phyloP scores from a whole-genome alignment of 2,797 vertebrate species.

The Perodicticus potto region DNA sequence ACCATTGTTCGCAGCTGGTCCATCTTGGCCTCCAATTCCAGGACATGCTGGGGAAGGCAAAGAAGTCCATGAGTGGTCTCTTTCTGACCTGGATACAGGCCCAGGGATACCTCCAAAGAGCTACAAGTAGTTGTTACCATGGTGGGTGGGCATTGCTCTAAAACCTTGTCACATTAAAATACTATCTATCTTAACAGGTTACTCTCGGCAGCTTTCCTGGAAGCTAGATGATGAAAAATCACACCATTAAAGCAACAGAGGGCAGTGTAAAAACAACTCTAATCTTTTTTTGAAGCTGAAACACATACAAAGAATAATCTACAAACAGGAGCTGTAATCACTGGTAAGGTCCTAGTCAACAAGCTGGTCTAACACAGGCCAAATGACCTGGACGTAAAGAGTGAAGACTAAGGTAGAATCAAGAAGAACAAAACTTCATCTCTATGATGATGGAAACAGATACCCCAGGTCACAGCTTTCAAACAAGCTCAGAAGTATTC shows the following conservation, averaged over 20 bases:
- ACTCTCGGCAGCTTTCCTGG: background rate
- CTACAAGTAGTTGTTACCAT: background rate
- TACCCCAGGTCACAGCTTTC: conserved; percentile 29
- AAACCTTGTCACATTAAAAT: background rate
- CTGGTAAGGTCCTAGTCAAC: background rate
- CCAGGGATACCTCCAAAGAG: background rate
- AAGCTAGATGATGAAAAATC: background rate
- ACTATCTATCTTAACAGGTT: conserved; percentile 21
- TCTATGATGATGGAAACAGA: background rate
- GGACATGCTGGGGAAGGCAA: conserved; percentile 88
- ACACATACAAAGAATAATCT: background rate
- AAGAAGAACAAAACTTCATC: conserved; percentile 44
- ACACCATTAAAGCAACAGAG: background rate
- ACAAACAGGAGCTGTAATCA: background rate
- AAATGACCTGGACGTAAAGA: conserved; percentile 14
- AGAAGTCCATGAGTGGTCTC: conserved; percentile 46
- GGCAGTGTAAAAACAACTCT: background rate
- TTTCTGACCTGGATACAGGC: background rate
- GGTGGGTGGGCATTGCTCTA: background rate
- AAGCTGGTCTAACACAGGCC: background rate
- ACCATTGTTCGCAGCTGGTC: conserved; percentile 97
- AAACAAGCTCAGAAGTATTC: conserved; percentile 36
- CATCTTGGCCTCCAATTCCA: conserved; percentile 98
- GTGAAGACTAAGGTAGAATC: background rate
- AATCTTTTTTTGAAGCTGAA: conserved; percentile 21